Evolutionary conservation across 2,888 invertebrate species (phyloP).

Genomic region (Tetropium fuscum): DNA sequence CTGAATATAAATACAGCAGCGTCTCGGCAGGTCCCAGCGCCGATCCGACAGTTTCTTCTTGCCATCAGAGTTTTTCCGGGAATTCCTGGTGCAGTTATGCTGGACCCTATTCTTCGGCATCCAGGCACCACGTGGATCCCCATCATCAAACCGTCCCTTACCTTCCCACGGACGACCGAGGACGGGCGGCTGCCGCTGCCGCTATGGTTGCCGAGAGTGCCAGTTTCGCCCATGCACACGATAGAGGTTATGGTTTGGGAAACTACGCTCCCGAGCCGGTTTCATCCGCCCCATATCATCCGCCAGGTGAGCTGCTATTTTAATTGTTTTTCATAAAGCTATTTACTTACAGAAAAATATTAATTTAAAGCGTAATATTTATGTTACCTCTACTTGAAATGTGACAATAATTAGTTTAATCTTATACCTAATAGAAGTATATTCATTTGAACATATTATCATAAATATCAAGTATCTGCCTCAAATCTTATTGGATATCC

Average conservation of each 20-base stretch:
- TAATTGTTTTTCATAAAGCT: too few species aligned
- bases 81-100: slow-evolving; percentile 83
- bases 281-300: slow-evolving; percentile 81
- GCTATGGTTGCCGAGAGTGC: slow-evolving; percentile 70
- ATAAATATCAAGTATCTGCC: too few species aligned
- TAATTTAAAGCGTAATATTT: too few species aligned
- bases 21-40: slow-evolving; percentile 67
- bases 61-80: slow-evolving; percentile 77
- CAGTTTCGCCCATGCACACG: slow-evolving; percentile 77
- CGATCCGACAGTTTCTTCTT: slow-evolving; percentile 70
- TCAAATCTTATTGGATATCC: too few species aligned
- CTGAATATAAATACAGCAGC: slow-evolving; percentile 73
- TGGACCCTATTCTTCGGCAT: slow-evolving; percentile 69
- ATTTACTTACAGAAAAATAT: too few species aligned
- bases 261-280: slow-evolving; percentile 81
- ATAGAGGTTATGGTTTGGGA: slow-evolving; percentile 76
- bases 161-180: slow-evolving; percentile 78
- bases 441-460: too few species aligned
- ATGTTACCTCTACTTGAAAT: too few species aligned
- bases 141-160: slow-evolving; percentile 76
- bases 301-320: slow-evolving; percentile 82
- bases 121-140: slow-evolving; percentile 72
- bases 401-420: too few species aligned
- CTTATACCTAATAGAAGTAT: too few species aligned
- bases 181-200: slow-evolving; percentile 71